A percentile compares a stretch with the other conserved stretches of the same genome.
Conservation (phyloP, 2,113 vertebrate species). For the Sapayoa aenigma region DNA sequence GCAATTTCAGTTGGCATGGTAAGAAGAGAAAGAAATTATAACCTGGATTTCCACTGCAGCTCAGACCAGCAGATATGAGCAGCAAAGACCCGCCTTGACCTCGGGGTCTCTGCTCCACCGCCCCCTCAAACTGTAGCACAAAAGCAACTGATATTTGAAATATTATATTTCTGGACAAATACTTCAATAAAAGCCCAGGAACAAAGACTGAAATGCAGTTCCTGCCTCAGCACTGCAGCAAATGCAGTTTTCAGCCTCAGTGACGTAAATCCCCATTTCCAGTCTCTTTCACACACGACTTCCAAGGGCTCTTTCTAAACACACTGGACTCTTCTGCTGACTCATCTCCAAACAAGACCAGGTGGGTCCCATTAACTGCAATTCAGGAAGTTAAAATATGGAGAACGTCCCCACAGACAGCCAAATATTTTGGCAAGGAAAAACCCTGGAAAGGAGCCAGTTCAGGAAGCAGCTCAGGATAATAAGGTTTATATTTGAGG, state of each 20-base stretch:
- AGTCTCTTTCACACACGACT: background rate
- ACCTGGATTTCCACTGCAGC: background rate
- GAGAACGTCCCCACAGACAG: constrained; percentile 33
- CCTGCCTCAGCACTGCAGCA: background rate
- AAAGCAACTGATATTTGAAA: constrained; percentile 54
- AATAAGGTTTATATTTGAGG: constrained; percentile 46
- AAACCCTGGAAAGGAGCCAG: constrained; percentile 38
- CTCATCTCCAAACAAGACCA: constrained; percentile 37
- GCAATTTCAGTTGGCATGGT: background rate
- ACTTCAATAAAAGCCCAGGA: background rate
- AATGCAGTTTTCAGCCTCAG: background rate
- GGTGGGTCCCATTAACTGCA: constrained; percentile 48
- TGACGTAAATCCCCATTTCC: background rate
- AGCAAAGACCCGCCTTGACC: background rate
- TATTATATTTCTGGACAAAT: constrained; percentile 58
- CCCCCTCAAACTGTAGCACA: background rate
- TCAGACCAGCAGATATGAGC: background rate
- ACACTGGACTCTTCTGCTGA: constrained; percentile 16
- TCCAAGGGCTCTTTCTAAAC: background rate
- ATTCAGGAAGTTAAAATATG: constrained; percentile 1
- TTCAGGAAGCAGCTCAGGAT: constrained; percentile 59
- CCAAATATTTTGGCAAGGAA: constrained; percentile 28
- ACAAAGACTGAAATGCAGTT: constrained; percentile 36
- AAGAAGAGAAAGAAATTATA: background rate
- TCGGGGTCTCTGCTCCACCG: background rate